phyloP scores from a whole-genome alignment of 2,113 vertebrate genomes.

The Hemiscyllium ocellatum region DNA sequence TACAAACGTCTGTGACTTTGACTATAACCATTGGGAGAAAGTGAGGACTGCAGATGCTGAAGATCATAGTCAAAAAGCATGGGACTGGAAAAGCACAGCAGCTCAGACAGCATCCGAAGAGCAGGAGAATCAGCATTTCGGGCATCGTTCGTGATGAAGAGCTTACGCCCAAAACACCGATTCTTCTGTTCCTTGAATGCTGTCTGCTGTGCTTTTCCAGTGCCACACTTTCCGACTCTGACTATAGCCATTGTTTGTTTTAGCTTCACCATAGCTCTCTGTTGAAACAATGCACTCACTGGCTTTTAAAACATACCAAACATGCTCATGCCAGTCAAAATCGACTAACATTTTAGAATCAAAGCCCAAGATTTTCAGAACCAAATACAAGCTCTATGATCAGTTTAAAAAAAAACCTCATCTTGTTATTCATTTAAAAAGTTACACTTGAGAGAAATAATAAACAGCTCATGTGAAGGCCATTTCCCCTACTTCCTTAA shows the following conservation, averaged over 20 bases:
- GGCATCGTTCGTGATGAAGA: no score
- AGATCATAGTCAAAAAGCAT: no score
- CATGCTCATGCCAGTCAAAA: not conserved
- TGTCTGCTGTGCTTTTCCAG: no score
- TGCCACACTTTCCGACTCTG: not conserved
- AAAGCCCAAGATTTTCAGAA: not conserved
- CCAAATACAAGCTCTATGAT: not conserved
- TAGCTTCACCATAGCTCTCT: not conserved
- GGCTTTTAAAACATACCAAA: not conserved
- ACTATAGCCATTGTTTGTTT: not conserved
- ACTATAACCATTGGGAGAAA: not conserved
- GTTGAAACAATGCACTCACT: not conserved
- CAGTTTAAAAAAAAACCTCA: not conserved
- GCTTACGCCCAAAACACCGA: no score
- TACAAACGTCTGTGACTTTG: not conserved
- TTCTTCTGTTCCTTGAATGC: no score
- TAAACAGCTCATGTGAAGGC: not conserved
- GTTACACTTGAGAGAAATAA: not conserved
- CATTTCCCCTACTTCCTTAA: not conserved
- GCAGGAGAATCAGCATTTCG: no score
- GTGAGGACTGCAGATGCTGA: no score
- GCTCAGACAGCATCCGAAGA: no score
- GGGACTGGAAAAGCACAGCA: no score
- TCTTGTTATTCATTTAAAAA: not conserved
- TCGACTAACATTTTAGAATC: no score